phyloP scores from a whole-genome alignment of 2,888 invertebrate genomes.

The Dromius quadrimaculatus region DNA sequence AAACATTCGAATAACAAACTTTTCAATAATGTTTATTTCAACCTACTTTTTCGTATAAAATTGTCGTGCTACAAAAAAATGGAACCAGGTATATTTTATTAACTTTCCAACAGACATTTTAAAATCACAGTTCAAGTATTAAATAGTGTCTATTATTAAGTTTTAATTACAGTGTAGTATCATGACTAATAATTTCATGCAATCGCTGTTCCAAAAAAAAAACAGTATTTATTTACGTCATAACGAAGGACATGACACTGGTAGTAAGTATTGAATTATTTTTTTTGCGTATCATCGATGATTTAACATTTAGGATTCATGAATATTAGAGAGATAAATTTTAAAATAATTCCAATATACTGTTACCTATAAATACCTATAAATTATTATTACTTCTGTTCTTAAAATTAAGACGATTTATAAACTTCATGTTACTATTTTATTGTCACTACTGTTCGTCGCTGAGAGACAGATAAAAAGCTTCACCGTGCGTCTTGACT shows the following conservation, averaged over 20 bases:
- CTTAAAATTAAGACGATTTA: too few relatives aligned
- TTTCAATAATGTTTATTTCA: slow-evolving; percentile 7
- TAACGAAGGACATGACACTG: slow-evolving; percentile 26
- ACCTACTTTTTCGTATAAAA: slow-evolving; percentile 37
- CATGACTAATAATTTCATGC: slow-evolving; percentile 46
- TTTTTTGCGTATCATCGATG: slow-evolving; percentile 13
- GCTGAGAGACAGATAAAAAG: too few relatives aligned
- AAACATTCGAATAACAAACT: slow-evolving; percentile 29
- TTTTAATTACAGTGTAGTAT: slow-evolving; percentile 31
- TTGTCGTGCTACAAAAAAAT: slow-evolving; percentile 40
- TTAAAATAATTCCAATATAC: too few relatives aligned
- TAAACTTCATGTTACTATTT: too few relatives aligned
- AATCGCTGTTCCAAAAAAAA: slow-evolving; percentile 37
- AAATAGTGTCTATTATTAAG: slow-evolving; percentile 24
- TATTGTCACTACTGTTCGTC: too few relatives aligned
- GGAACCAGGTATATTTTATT: slow-evolving; percentile 15
- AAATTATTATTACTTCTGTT: too few relatives aligned
- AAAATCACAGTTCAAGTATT: slow-evolving; percentile 37
- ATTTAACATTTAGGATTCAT: slow-evolving; percentile 10
- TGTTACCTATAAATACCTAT: too few relatives aligned
- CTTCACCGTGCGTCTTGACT: too few relatives aligned
- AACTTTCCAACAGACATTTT: slow-evolving; percentile 35
- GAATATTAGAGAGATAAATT: neutral
- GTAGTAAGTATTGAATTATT: neutral
- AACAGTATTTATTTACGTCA: slow-evolving; percentile 2